Conservation (phyloP, 2,888 invertebrate genomes). For the Cantharis lateralis region DNA sequence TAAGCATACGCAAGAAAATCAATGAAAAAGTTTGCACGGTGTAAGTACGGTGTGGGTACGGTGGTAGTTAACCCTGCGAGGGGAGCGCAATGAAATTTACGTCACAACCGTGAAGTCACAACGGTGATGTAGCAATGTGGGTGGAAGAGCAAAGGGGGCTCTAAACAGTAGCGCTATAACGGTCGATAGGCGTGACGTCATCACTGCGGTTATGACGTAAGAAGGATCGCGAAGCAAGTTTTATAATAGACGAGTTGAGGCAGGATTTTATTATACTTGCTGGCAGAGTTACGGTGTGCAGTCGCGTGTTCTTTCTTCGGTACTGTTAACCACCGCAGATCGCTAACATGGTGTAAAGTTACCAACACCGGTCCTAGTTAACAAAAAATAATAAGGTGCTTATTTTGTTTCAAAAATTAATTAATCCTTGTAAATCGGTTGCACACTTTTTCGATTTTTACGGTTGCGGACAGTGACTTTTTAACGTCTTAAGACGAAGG, state of each 20-base stretch:
- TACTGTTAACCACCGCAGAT: constrained; percentile 37
- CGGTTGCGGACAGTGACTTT: not conserved
- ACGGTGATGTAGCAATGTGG: not conserved
- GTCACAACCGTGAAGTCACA: constrained; percentile 39
- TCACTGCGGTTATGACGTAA: constrained; percentile 49
- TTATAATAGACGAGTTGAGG: constrained; percentile 53
- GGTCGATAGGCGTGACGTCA: constrained; percentile 50
- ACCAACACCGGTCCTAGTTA: constrained; percentile 21
- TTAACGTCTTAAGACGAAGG: not conserved
- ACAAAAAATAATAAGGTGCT: constrained; percentile 14
- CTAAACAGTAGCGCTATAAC: constrained; percentile 43
- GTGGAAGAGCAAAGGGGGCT: constrained; percentile 35
- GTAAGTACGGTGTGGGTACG: not conserved
- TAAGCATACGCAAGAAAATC: constrained; percentile 28
- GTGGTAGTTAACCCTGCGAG: not conserved
- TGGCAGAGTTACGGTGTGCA: constrained; percentile 45
- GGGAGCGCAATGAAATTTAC: constrained; percentile 10
- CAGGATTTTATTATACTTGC: constrained; percentile 52
- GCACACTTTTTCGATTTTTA: not conserved
- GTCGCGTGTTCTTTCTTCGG: constrained; percentile 42
- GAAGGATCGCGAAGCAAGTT: constrained; percentile 48
- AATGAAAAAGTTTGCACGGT: constrained; percentile 8
- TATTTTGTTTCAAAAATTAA: constrained; percentile 1
- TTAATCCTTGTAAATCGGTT: not conserved
- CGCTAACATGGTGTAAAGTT: constrained; percentile 24